Conservation (phyloP, 2,113 vertebrate species). For the Archilochus colubris region DNA sequence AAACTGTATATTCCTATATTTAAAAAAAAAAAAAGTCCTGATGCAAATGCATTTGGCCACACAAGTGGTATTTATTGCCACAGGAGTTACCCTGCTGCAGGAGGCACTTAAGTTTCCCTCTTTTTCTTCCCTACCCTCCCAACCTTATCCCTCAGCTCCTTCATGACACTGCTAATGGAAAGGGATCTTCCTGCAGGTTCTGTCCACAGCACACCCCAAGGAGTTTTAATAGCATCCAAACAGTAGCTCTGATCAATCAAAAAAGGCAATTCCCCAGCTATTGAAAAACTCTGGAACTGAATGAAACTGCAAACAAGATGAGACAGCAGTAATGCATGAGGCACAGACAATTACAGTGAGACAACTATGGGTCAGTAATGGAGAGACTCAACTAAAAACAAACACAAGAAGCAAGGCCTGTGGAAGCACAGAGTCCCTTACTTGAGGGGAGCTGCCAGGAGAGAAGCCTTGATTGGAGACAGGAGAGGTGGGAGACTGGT, state of each 20-base stretch:
- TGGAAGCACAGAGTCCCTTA: slow-evolving; percentile 85
- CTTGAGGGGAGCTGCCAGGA: slow-evolving; percentile 98
- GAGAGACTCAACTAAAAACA: slow-evolving; percentile 42
- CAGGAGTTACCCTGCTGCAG: background rate
- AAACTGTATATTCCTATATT: background rate
- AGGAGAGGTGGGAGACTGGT: slow-evolving; percentile 99
- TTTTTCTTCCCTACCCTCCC: background rate
- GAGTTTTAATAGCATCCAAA: background rate
- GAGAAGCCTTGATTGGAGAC: slow-evolving; percentile 99
- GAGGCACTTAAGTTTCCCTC: background rate
- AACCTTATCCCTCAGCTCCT: background rate
- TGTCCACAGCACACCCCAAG: background rate
- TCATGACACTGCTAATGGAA: rapidly evolving
- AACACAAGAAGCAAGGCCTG: slow-evolving; percentile 58
- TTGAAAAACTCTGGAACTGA: background rate
- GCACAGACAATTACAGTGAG: slow-evolving; percentile 61
- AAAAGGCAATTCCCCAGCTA: slow-evolving; percentile 4
- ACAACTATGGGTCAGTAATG: slow-evolving; percentile 33
- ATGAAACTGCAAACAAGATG: slow-evolving; percentile 48
- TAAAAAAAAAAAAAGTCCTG: background rate
- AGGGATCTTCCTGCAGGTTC: background rate
- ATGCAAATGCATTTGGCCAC: background rate
- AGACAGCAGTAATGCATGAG: slow-evolving; percentile 57
- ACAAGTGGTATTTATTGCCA: background rate
- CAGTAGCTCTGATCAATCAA: background rate